A percentile compares a stretch with the other conserved stretches of the same genome.
Conservation (phyloP, 2,797 vertebrate genomes). For the Chelidonichthys spinosus region DNA sequence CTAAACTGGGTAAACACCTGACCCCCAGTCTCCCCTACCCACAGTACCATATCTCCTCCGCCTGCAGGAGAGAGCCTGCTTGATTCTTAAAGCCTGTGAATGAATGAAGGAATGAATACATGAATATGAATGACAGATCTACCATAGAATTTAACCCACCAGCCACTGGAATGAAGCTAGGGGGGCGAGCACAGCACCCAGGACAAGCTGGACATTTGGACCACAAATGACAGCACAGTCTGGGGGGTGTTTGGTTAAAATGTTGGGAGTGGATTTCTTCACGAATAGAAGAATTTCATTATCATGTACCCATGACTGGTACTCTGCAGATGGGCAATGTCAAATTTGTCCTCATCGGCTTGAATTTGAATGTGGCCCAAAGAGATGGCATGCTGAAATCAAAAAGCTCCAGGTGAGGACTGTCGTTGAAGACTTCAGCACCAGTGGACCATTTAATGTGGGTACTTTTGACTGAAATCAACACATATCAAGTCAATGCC, state of each 20-base stretch:
- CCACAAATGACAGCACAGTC: slow-evolving; percentile 54
- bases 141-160: slow-evolving; percentile 57
- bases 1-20: slow-evolving; percentile 46
- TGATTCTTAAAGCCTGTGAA: slow-evolving; percentile 75
- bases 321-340: slow-evolving; percentile 26
- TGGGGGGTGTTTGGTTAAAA: slow-evolving; percentile 22
- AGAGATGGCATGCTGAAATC: slow-evolving; percentile 42
- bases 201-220: slow-evolving; percentile 70
- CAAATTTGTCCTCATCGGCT: slow-evolving; percentile 29
- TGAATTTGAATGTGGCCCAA: slow-evolving; percentile 50
- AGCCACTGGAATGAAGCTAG: slow-evolving; percentile 60
- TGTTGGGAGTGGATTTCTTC: slow-evolving; percentile 22
- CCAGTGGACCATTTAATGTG: slow-evolving; percentile 64
- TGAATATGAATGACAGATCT: slow-evolving; percentile 67
- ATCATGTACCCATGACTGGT: slow-evolving; percentile 15
- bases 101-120: slow-evolving; percentile 79
- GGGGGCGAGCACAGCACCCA: slow-evolving; percentile 37
- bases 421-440: slow-evolving; percentile 39
- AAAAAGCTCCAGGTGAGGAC: slow-evolving; percentile 31
- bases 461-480: slow-evolving; percentile 71
- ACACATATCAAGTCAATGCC: slow-evolving; percentile 88
- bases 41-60: slow-evolving; percentile 74
- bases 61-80: slow-evolving; percentile 81
- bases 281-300: slow-evolving; percentile 30
- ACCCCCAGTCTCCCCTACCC: slow-evolving; percentile 40